Conservation (phyloP, 2,113 vertebrate genomes). For the Notothenia coriiceps region DNA sequence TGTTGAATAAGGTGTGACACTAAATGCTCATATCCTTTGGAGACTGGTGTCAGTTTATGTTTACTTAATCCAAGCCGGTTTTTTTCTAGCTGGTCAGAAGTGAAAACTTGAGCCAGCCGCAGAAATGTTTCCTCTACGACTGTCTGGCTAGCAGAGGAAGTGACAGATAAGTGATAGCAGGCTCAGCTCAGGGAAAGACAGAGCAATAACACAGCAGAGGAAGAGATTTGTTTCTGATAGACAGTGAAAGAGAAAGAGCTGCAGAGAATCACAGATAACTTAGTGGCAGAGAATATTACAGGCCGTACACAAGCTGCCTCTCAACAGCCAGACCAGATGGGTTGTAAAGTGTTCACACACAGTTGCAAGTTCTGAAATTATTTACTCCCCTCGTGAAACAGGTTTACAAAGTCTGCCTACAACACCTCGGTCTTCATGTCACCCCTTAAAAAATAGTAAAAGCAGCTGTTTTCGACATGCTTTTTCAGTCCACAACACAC, state of each 20-base stretch:
- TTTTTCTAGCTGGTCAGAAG: slow-evolving; percentile 34
- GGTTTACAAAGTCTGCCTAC: slow-evolving; percentile 37
- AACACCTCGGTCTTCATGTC: slow-evolving; percentile 25
- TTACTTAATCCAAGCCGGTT: neutral
- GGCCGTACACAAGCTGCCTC: slow-evolving; percentile 25
- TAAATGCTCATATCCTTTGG: slow-evolving; percentile 43
- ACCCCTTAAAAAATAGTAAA: neutral
- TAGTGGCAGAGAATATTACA: slow-evolving; percentile 45
- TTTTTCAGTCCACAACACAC: neutral
- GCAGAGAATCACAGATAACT: slow-evolving; percentile 35
- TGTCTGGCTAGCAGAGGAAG: slow-evolving; percentile 7
- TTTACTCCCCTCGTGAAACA: slow-evolving; percentile 47
- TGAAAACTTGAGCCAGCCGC: neutral
- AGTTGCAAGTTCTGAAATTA: slow-evolving; percentile 52
- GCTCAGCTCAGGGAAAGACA: slow-evolving; percentile 25
- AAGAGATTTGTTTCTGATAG: slow-evolving; percentile 56
- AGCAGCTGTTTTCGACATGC: neutral
- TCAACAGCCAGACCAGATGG: slow-evolving; percentile 40
- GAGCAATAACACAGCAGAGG: slow-evolving; percentile 38
- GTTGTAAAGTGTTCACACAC: slow-evolving; percentile 38
- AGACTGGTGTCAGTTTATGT: slow-evolving; percentile 41
- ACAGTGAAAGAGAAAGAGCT: slow-evolving; percentile 41
- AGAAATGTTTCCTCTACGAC: slow-evolving; percentile 3
- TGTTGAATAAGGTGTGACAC: slow-evolving; percentile 58
- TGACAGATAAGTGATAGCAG: slow-evolving; percentile 39